Evolutionary conservation across 2,888 invertebrate species (phyloP).

Genomic region (Dyspetes luteomarginatus): DNA sequence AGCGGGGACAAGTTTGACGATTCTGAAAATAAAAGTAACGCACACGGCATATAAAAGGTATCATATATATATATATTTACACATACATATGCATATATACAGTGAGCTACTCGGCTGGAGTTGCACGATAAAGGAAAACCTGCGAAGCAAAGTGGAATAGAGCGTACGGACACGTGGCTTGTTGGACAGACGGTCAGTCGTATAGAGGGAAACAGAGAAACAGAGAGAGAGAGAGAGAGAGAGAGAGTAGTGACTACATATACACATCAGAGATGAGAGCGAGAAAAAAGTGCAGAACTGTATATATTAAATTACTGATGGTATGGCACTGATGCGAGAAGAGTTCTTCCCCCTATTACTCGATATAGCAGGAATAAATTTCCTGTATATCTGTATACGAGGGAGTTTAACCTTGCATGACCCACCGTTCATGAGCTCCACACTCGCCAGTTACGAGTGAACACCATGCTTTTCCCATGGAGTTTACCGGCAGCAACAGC

Average conservation of each 20-base stretch:
- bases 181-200: slow-evolving; percentile 46
- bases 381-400: slow-evolving; percentile 53
- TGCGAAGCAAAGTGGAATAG: not conserved
- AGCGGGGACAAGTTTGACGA: slow-evolving; percentile 20
- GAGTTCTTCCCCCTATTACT: slow-evolving; percentile 52
- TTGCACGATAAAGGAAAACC: slow-evolving; percentile 61
- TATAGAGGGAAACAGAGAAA: slow-evolving; percentile 18
- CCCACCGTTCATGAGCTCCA: slow-evolving; percentile 53
- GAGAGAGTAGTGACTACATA: not conserved
- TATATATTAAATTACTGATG: slow-evolving; percentile 33
- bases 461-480: slow-evolving; percentile 57
- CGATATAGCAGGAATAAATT: slow-evolving; percentile 64
- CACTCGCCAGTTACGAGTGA: slow-evolving; percentile 37
- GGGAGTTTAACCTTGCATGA: slow-evolving; percentile 66
- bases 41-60: slow-evolving; percentile 14
- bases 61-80: not conserved
- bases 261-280: not conserved
- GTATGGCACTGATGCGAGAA: slow-evolving; percentile 52
- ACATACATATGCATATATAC: not conserved
- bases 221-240: not conserved
- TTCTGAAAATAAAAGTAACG: slow-evolving; percentile 37
- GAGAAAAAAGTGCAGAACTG: not conserved
- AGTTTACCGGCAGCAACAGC: slow-evolving; percentile 21
- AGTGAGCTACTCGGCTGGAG: slow-evolving; percentile 38
- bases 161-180: slow-evolving; percentile 33